Evolutionary conservation across 2,797 vertebrate genomes (phyloP), one percentile per base, ranked within the genome.

Genomic region (Ataeniobius toweri): DNA sequence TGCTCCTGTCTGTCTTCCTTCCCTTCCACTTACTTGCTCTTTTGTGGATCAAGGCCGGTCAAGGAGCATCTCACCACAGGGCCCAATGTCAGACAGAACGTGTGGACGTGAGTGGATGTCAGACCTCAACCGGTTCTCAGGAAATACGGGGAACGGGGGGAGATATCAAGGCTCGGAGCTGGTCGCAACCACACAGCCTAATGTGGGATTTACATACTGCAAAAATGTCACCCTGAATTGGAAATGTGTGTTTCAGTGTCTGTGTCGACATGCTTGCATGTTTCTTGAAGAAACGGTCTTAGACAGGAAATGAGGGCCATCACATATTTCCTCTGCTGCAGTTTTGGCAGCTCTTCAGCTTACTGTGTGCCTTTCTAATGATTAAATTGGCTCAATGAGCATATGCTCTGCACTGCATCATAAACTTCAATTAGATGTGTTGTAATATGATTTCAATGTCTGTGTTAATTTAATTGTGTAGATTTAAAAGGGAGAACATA

Each of bases 351-450:
- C 80, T 93, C 86, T 86, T 88, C 79, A 76, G 83, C 94, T 93
- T 90, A 92, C 95, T 91, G 93, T 92, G 95, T 90, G 91, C 85
- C 93, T 93, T 94, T 92, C 90, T 92, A 94, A 94, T 94, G 90
- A 95, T 95, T 95, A 88, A 89, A 94, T 95, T 94, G 94, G 88
- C 93, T 86, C 90, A 94, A 94, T 88, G 93, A 96, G 92, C 95
- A 96, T 96, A 96, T 95, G 95, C 92, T 95, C 93, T 86, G 85
- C 88, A 83, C 90, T 75, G 91, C 89, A 89, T 92, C 94, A 93
- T 93, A 94, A 94, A 94, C 90, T 84, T 93, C 93, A 95, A 95
- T 96, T 95, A 96, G 88, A 91, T 83, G 89, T 85, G 87, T 87
- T 88, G 77, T 94, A 95, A 96, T 96, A 89, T 79, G 84, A 93